Evolutionary conservation across 2,888 invertebrate species (phyloP).

Genomic region (Dryadula phaetusa): DNA sequence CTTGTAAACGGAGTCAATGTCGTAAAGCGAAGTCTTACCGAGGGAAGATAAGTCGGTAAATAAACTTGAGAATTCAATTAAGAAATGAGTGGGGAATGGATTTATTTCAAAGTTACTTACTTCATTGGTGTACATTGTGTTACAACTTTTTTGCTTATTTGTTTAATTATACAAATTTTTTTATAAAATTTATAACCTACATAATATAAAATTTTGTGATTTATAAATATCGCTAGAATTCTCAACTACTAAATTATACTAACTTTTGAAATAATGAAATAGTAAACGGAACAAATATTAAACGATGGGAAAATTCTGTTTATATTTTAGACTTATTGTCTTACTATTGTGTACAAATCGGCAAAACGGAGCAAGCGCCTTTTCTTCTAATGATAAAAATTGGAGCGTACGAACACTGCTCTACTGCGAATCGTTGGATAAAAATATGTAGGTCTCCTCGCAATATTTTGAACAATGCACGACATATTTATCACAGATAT

Average conservation of each 20-base stretch:
- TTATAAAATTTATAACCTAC: not conserved
- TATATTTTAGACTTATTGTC: slow-evolving; percentile 17
- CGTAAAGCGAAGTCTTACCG: slow-evolving; percentile 71
- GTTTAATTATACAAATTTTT: not conserved
- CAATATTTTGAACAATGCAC: slow-evolving; percentile 33
- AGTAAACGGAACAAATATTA: not conserved
- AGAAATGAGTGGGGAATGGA: slow-evolving; percentile 75
- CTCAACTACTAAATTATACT: no score
- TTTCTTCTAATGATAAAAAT: slow-evolving; percentile 44
- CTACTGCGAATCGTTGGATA: slow-evolving; percentile 28
- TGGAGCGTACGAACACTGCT: slow-evolving; percentile 37
- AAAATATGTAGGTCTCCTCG: slow-evolving; percentile 41
- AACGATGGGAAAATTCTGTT: not conserved
- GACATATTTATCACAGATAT: slow-evolving; percentile 24
- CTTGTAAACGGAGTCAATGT: slow-evolving; percentile 65
- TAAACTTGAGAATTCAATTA: slow-evolving; percentile 81
- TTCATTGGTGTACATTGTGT: slow-evolving; percentile 72
- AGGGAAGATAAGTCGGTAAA: slow-evolving; percentile 75
- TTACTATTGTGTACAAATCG: slow-evolving; percentile 22
- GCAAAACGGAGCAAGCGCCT: slow-evolving; percentile 34
- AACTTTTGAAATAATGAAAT: no score
- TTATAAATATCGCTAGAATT: no score
- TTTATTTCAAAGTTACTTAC: slow-evolving; percentile 64
- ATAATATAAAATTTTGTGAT: no score
- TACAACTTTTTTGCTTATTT: slow-evolving; percentile 49